Percentiles rank a stretch among this genome's conserved stretches.
Conservation (phyloP, 1,140 invertebrate species). For the Paralvinella palmiformis region DNA sequence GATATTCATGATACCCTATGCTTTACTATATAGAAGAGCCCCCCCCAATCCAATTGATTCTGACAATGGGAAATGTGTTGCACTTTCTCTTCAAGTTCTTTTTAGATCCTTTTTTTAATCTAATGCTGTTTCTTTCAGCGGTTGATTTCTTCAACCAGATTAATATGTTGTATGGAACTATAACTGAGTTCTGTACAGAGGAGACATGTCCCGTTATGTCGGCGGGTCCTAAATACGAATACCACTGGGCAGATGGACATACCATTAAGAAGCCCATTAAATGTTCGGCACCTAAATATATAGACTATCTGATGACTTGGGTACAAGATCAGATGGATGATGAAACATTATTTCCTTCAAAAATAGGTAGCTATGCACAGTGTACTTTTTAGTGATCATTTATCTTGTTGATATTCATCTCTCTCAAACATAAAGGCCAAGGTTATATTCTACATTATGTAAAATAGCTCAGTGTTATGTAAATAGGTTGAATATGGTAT, state of each 20-base stretch:
- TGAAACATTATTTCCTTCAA: constrained; percentile 96
- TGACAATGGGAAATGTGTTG: too few species aligned
- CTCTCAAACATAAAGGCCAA: too few species aligned
- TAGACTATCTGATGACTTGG: constrained; percentile 99
- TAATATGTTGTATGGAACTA: constrained; percentile 99
- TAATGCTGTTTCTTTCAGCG: constrained; percentile 75
- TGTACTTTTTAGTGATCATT: background rate
- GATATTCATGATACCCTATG: too few species aligned
- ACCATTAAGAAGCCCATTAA: constrained; percentile 99
- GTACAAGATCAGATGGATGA: constrained; percentile 99
- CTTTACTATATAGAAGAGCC: too few species aligned
- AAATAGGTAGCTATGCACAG: too few species aligned
- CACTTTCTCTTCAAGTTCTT: too few species aligned
- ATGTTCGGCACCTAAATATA: constrained; percentile 98
- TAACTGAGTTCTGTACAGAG: constrained; percentile 98
- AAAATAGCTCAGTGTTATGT: background rate
- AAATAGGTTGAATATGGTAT: background rate
- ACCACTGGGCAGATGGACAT: constrained; percentile 98
- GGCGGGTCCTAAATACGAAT: constrained; percentile 95
- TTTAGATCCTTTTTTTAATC: too few species aligned
- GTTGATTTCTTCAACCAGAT: constrained; percentile 99
- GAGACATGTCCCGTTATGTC: constrained; percentile 96
- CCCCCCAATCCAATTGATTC: too few species aligned
- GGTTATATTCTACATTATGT: background rate
- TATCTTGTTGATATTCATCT: background rate